phyloP scores from a whole-genome alignment of 2,888 invertebrate genomes.

The Eupithecia dodoneata region DNA sequence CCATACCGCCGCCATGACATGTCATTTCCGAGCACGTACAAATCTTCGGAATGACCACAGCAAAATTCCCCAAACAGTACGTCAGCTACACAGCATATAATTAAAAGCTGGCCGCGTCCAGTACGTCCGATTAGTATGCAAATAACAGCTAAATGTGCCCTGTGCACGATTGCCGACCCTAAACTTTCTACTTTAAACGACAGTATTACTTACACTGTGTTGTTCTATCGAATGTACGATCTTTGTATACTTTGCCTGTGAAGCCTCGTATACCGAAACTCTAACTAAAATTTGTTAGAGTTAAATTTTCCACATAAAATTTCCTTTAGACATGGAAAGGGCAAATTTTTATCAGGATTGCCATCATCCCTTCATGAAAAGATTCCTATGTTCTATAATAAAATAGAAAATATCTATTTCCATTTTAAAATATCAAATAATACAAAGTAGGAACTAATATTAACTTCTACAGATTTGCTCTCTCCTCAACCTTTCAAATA shows the following conservation, averaged over 20 bases:
- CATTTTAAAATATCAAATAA: too few relatives aligned
- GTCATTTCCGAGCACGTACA: constrained; percentile 12
- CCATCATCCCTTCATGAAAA: not conserved
- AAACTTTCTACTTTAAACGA: constrained; percentile 43
- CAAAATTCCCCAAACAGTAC: constrained; percentile 24
- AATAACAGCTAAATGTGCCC: constrained; percentile 68
- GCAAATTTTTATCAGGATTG: not conserved
- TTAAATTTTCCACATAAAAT: too few relatives aligned
- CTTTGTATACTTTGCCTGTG: constrained; percentile 18
- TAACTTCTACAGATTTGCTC: not conserved
- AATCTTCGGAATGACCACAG: constrained; percentile 19
- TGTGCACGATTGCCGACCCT: constrained; percentile 59
- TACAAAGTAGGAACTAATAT: too few relatives aligned
- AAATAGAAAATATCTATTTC: too few relatives aligned
- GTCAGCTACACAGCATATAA: constrained; percentile 52
- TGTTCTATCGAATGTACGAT: constrained; percentile 31
- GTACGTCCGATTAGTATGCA: constrained; percentile 73
- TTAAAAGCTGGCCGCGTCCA: constrained; percentile 67
- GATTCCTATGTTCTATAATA: not conserved
- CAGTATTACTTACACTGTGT: constrained; percentile 41
- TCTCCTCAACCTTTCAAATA: not conserved
- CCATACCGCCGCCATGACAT: constrained; percentile 1
- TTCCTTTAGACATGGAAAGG: not conserved
- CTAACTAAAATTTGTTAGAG: not conserved
- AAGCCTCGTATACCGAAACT: constrained; percentile 5